These are phyloP conservation scores for Helicoverpa zea DNA, from an alignment of 1,140 invertebrate genomes.

Conservation along the genomic window DNA sequence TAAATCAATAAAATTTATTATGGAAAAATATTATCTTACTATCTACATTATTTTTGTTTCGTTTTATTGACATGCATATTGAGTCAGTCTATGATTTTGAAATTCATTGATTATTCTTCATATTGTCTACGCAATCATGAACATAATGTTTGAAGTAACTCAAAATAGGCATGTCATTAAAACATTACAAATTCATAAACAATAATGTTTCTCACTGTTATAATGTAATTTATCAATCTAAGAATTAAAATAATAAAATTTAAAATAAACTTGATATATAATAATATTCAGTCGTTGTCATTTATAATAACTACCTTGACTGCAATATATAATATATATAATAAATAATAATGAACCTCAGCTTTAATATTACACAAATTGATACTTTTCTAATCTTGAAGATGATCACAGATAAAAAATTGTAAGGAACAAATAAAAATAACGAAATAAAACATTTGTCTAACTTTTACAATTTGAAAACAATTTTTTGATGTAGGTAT, in stretches of 20 bases:
- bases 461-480: background rate
- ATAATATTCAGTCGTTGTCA: constrained; percentile 51
- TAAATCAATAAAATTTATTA: constrained; percentile 24
- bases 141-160: no score
- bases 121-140: no score
- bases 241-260: background rate
- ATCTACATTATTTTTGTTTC: background rate
- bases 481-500: no score
- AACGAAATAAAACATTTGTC: background rate
- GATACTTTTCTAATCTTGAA: background rate
- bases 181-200: background rate
- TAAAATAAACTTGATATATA: constrained; percentile 34
- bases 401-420: background rate
- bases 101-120: background rate
- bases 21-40: constrained; percentile 31
- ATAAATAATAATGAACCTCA: no score
- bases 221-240: background rate
- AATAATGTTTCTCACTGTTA: background rate
- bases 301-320: constrained; percentile 9
- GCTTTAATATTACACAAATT: background rate
- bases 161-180: background rate
- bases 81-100: background rate
- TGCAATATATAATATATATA: background rate
- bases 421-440: background rate
- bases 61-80: background rate